phyloP scores from a whole-genome alignment of 1,140 invertebrate genomes.

The Apocrypta bakeri region DNA sequence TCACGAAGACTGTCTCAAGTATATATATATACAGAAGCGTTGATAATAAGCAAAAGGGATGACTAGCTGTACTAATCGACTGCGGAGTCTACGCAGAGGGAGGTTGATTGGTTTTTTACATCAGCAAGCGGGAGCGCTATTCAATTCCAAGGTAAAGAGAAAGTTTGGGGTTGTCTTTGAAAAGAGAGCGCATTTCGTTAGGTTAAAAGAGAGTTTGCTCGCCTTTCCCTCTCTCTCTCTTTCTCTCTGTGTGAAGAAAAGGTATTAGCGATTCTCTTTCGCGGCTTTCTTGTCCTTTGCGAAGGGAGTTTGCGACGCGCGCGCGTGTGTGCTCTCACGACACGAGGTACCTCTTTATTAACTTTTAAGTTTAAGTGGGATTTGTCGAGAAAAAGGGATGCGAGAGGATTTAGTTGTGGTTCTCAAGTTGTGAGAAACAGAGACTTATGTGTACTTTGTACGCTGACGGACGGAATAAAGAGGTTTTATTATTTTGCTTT shows the following conservation, averaged over 20 bases:
- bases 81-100: not conserved
- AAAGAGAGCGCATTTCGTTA: not conserved
- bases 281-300: not conserved
- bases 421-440: not conserved
- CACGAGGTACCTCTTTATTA: not conserved
- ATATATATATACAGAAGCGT: no score
- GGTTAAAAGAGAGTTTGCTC: not conserved
- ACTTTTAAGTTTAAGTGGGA: not conserved
- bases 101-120: slow-evolving; percentile 33
- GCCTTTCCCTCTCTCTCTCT: not conserved
- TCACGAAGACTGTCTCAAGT: not conserved
- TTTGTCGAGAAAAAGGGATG: not conserved
- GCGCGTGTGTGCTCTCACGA: no score
- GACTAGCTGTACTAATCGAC: not conserved
- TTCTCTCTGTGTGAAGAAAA: not conserved
- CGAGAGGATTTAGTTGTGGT: not conserved
- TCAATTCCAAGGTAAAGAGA: slow-evolving; percentile 7
- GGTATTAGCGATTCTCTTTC: slow-evolving; percentile 1
- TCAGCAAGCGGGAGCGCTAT: slow-evolving; percentile 8
- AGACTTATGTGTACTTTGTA: not conserved
- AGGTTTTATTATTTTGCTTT: no score
- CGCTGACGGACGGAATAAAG: no score
- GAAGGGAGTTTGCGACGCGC: not conserved
- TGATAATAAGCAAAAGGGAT: slow-evolving; percentile 21
- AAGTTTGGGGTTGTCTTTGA: not conserved